Evolutionary conservation across 2,113 vertebrate species (phyloP).

Genomic region (Pelmatolapia mariae): DNA sequence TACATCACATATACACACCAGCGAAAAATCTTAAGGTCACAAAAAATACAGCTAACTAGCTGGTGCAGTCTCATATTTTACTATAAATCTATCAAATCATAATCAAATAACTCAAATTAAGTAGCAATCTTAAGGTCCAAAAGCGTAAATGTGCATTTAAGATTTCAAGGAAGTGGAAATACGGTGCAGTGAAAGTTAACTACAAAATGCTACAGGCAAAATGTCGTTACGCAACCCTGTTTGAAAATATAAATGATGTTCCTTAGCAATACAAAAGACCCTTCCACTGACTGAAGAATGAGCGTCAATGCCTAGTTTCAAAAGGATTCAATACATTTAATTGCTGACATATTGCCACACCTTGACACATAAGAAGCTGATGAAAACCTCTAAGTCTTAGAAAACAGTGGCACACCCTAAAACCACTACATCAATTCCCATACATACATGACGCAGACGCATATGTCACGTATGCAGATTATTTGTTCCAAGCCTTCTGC

Average conservation of each 20-base stretch:
- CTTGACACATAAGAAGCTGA: not conserved
- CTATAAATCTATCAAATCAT: not conserved
- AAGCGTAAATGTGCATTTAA: not conserved
- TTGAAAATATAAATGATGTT: not conserved
- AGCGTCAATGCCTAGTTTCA: not conserved
- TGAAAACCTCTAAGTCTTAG: not conserved
- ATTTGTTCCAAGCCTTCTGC: not conserved
- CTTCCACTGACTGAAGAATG: not conserved
- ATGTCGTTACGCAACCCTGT: not conserved
- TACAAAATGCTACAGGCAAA: not conserved
- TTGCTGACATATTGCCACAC: not conserved
- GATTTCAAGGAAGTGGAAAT: not conserved
- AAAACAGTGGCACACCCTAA: not conserved
- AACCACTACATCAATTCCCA: not conserved
- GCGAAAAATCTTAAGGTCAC: not conserved
- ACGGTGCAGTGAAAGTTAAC: not conserved
- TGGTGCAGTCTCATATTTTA: accelerated
- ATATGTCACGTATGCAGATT: not conserved
- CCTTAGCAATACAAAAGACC: not conserved
- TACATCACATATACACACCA: not conserved
- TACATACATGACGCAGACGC: not conserved
- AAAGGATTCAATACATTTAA: not conserved
- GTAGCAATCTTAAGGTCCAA: not conserved
- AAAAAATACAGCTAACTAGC: not conserved
- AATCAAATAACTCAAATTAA: not conserved